phyloP scores from a whole-genome alignment of 1,140 invertebrate species.

The Venturia canescens region DNA sequence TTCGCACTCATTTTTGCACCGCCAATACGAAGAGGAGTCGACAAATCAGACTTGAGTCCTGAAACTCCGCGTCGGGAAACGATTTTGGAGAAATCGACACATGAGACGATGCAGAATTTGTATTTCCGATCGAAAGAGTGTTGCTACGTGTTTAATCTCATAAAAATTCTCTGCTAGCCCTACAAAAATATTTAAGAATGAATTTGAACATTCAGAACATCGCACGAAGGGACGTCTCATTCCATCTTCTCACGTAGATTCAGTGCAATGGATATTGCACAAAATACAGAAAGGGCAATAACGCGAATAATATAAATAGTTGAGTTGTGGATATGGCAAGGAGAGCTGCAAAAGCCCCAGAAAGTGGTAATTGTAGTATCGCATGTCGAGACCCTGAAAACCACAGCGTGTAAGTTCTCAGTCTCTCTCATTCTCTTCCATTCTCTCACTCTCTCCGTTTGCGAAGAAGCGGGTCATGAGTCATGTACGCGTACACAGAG shows the following conservation, averaged over 20 bases:
- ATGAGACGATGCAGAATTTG: constrained; percentile 14
- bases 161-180: background rate
- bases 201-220: background rate
- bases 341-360: constrained; percentile 44
- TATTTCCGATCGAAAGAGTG: constrained; percentile 8
- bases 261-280: constrained; percentile 64
- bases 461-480: constrained; percentile 1
- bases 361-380: constrained; percentile 69
- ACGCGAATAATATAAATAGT: background rate
- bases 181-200: background rate
- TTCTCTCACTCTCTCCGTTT: constrained; percentile 10
- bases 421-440: background rate
- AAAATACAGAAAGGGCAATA: constrained; percentile 52
- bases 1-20: background rate
- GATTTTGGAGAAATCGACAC: constrained; percentile 22
- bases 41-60: background rate
- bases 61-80: background rate
- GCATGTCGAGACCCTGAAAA: constrained; percentile 66
- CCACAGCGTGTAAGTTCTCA: constrained; percentile 5
- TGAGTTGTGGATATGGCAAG: constrained; percentile 9
- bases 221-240: background rate
- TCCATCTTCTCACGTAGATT: constrained; percentile 13
- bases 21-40: background rate
- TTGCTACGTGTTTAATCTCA: background rate
- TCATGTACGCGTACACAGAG: background rate